These are phyloP conservation scores for Leptinotarsa rubiginosa DNA, from an alignment of 2,888 invertebrate species.

Conservation along the genomic window DNA sequence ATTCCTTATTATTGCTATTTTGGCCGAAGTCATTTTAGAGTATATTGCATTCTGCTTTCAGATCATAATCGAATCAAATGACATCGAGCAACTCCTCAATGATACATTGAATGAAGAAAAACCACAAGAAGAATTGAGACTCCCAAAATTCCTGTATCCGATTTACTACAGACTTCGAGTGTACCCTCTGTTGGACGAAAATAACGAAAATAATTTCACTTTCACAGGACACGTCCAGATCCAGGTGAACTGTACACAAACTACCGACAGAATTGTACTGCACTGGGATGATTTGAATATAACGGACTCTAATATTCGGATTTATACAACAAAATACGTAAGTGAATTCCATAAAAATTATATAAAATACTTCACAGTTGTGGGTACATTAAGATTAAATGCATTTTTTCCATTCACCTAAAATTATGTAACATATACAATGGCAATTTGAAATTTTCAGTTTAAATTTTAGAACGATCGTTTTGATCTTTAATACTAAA, in stretches of 20 bases:
- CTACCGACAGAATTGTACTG: constrained; percentile 60
- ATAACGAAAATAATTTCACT: constrained; percentile 57
- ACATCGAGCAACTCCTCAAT: constrained; percentile 61
- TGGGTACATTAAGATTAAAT: not conserved
- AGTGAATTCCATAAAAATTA: not conserved
- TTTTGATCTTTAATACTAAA: too few relatives aligned
- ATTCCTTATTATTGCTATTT: too few relatives aligned
- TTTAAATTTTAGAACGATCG: too few relatives aligned
- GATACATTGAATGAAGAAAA: constrained; percentile 58
- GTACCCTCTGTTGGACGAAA: constrained; percentile 60
- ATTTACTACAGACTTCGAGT: constrained; percentile 59
- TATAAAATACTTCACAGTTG: not conserved
- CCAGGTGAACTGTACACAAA: constrained; percentile 55
- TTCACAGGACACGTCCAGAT: constrained; percentile 61
- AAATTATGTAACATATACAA: too few relatives aligned
- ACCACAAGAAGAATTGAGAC: constrained; percentile 54
- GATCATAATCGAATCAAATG: constrained; percentile 56
- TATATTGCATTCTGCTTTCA: constrained; percentile 33
- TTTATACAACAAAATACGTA: constrained; percentile 49
- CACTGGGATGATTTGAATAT: constrained; percentile 59
- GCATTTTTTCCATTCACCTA: too few relatives aligned
- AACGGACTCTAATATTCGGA: constrained; percentile 52
- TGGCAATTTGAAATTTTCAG: too few relatives aligned
- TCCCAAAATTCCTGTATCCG: constrained; percentile 57
- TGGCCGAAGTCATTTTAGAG: too few relatives aligned